Evolutionary conservation across 2,797 vertebrate genomes (phyloP), one percentile per base, ranked within the genome.

Genomic region (Phrynocephalus vlangalii): DNA sequence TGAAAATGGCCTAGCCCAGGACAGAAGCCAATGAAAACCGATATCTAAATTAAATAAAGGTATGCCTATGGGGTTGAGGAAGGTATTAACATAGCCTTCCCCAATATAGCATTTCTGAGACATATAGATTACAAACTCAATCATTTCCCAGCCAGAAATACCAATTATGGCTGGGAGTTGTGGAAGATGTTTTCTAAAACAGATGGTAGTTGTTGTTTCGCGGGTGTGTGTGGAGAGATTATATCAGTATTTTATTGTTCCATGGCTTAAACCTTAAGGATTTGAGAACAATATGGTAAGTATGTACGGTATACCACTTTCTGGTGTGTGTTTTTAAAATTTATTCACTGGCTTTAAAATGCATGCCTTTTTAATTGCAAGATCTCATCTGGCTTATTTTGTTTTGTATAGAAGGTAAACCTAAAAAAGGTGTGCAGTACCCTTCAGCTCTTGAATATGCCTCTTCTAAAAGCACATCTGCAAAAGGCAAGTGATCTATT

Each of bases 401-500:
- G 30, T 86, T 86, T 96, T 90, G 96, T 96, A 87, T 92, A 99
- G 98, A 98, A 92, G 98, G 98, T 71, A 99, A 99, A 94, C 97
- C 98, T 83, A 98, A 98, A 95, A 99, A 97, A 97, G 98, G 98
- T 78, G 97, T 98, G 70, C 97, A 97, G 88, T 99, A 99, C 85
- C 99, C 98, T 1, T 96, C 98, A 1, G 96, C 96, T 67, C 97
- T 99, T 92, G 98, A 98, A 95, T 99, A 97, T 60, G 95, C 97
- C 80, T 95, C 98, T 52, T 94, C 97, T 89, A 98, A 97, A 96
- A 97, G 95, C 5, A 95, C 96, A 89, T 95, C 95, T 44, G 96
- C 96, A 86, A 98, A 98, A 94, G 93, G 97, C 97, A 96, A 97
- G 97, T 96, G 79, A 67, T 85, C 83, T 1, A 6, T 82, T 6